These are phyloP conservation scores for Drosophila nasuta DNA, from an alignment of 1,140 invertebrate species.

Conservation along the genomic window DNA sequence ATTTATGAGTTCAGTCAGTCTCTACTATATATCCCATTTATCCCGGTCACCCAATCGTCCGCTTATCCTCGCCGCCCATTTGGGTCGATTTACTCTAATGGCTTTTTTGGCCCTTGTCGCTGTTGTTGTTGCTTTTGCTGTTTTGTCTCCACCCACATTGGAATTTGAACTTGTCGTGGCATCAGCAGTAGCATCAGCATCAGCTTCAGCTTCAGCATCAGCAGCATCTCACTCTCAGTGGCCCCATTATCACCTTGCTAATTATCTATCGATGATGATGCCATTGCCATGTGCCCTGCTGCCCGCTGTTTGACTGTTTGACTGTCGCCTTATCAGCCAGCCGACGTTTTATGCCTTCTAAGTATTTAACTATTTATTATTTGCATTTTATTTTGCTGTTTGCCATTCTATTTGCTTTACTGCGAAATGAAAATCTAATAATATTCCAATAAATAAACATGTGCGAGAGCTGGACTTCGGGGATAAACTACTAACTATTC, in stretches of 20 bases:
- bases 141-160: constrained; percentile 59
- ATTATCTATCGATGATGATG: constrained; percentile 76
- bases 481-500: neutral
- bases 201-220: neutral
- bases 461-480: constrained; percentile 1
- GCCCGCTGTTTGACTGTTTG: constrained; percentile 8
- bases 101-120: constrained; percentile 29
- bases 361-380: constrained; percentile 42
- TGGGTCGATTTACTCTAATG: constrained; percentile 31
- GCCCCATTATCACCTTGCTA: constrained; percentile 73
- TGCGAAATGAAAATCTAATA: constrained; percentile 59
- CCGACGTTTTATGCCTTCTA: constrained; percentile 45
- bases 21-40: neutral
- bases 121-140: constrained; percentile 22
- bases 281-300: constrained; percentile 53
- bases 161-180: constrained; percentile 72
- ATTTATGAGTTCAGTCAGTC: constrained; percentile 36
- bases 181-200: too few relatives aligned
- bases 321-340: constrained; percentile 61
- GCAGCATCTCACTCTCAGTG: constrained; percentile 54
- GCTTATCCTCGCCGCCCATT: constrained; percentile 3
- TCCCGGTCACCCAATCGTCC: neutral
- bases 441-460: constrained; percentile 66
- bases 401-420: constrained; percentile 26
- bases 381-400: constrained; percentile 59